Evolutionary conservation across 2,797 vertebrate species (phyloP).

Genomic region (Chloroceryle inda): DNA sequence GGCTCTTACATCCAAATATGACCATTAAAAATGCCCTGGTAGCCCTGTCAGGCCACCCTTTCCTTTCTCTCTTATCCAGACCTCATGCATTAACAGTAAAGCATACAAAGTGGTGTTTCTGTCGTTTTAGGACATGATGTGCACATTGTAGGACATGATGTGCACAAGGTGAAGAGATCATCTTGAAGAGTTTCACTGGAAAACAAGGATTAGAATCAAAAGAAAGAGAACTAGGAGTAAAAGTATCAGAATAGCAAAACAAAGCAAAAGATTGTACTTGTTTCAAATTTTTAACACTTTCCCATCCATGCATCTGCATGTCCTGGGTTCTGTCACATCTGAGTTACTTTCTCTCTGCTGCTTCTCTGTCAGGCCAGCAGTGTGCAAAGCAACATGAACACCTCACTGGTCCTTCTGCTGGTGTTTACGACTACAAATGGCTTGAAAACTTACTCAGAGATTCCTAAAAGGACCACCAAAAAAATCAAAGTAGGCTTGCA

Average conservation of each 20-base stretch:
- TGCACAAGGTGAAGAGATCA: background rate
- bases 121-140: background rate
- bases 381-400: background rate
- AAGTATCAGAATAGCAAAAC: background rate
- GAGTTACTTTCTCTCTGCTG: background rate
- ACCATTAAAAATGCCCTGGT: background rate
- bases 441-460: slow-evolving; percentile 14
- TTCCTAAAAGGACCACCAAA: slow-evolving; percentile 1
- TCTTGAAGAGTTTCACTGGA: background rate
- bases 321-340: background rate
- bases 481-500: slow-evolving; percentile 29
- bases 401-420: background rate
- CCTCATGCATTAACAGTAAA: background rate
- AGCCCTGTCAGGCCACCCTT: background rate
- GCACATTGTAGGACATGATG: background rate
- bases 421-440: background rate
- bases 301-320: background rate
- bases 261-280: background rate
- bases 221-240: background rate
- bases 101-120: rapidly evolving
- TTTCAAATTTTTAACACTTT: background rate
- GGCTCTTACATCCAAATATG: background rate
- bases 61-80: background rate
- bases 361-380: background rate
- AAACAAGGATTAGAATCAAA: background rate